These are phyloP conservation scores for Tarsius wallacei DNA, from an alignment of 2,797 vertebrate genomes.

Conservation along the genomic window DNA sequence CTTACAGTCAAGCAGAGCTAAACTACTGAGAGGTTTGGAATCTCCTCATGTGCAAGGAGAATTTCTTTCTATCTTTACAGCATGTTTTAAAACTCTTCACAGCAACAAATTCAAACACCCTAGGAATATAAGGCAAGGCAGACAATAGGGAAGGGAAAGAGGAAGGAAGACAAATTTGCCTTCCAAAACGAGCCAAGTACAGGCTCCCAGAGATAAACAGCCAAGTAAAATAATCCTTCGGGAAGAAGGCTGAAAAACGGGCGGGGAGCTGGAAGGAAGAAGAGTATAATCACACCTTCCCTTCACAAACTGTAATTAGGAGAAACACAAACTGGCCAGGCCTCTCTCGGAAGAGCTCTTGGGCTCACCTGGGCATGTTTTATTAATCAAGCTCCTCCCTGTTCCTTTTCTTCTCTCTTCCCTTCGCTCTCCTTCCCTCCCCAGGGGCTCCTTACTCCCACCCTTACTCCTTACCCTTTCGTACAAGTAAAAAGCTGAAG, in stretches of 20 bases:
- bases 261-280: conserved; percentile 5
- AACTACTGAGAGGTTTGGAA: conserved; percentile 68
- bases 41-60: conserved; percentile 61
- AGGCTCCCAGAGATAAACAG: conserved; percentile 76
- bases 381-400: conserved; percentile 61
- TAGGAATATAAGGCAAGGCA: conserved; percentile 79
- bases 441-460: background rate
- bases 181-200: conserved; percentile 77
- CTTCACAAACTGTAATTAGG: conserved; percentile 71
- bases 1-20: conserved; percentile 72
- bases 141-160: conserved; percentile 16
- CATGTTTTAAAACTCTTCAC: conserved; percentile 84
- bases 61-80: conserved; percentile 84
- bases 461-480: background rate
- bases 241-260: background rate
- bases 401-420: background rate
- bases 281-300: conserved; percentile 36
- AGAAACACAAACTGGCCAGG: conserved; percentile 35
- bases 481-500: background rate
- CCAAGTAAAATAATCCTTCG: conserved; percentile 63
- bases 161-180: conserved; percentile 82
- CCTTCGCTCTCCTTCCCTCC: background rate
- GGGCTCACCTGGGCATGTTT: conserved; percentile 82
- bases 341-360: background rate
- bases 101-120: conserved; percentile 64